A percentile compares a stretch with the other conserved stretches of the same genome.
Evolutionary conservation across 2,113 vertebrate species (phyloP).

Genomic region (Dicerorhinus sumatrensis): DNA sequence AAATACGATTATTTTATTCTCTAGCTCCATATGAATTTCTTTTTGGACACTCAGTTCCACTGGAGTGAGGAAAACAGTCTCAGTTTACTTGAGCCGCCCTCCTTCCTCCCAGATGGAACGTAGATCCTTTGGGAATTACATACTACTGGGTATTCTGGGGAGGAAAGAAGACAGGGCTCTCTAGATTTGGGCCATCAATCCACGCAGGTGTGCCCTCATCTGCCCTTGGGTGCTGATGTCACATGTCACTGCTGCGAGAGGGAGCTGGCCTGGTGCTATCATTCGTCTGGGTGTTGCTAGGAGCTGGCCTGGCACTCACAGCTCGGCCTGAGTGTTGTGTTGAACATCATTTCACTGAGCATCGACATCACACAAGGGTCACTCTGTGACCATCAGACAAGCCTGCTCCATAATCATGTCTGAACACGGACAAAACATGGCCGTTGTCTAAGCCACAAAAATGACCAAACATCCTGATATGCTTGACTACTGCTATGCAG

Average conservation of each 20-base stretch:
- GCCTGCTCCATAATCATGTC: background rate
- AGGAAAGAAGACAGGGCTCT: background rate
- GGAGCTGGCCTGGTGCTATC: background rate
- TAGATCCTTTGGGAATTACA: background rate
- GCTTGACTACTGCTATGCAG: background rate
- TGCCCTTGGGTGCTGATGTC: background rate
- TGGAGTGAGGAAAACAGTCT: background rate
- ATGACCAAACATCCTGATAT: accelerated
- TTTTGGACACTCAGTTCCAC: background rate
- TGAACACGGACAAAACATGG: background rate
- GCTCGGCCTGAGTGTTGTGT: background rate
- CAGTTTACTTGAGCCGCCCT: background rate
- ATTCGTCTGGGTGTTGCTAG: background rate
- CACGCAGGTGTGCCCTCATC: accelerated
- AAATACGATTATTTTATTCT: background rate
- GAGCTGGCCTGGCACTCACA: accelerated
- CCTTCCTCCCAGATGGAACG: background rate
- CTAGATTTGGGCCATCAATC: background rate
- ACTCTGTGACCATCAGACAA: background rate
- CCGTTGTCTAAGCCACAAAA: background rate
- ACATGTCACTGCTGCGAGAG: background rate
- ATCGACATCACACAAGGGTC: no score
- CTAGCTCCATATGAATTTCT: background rate
- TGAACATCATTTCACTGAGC: no score
- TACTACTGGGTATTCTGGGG: accelerated